Evolutionary conservation across 1,140 invertebrate species (phyloP), one percentile per base, ranked within the genome.

Genomic region (Euura saliciscinereae): DNA sequence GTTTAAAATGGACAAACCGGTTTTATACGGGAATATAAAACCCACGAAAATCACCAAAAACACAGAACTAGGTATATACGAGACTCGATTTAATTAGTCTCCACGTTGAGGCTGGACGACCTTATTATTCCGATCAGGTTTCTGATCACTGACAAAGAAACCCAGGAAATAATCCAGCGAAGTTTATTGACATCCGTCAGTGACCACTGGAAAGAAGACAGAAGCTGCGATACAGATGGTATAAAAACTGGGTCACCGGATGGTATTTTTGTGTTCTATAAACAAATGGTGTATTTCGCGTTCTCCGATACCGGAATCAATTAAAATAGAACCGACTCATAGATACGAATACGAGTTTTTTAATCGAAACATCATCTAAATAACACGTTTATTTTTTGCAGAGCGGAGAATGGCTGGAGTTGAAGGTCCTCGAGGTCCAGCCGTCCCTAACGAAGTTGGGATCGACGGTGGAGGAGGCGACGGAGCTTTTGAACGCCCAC

Each of bases 391-490:
- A 28, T 46, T 73, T 84, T 84, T 90, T 92, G 45, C 88, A 97
- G 95, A 95, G 93, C 82, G 91, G 92, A 80, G 94, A 96, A 83
- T 95, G 93, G 90, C 89, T 96, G 77, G 91, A 95, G 82, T 88
- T 97, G 71, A 94, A 96, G 82, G 93, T 98, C 69, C 89, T 97
- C 75, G 95, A 97, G 83, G 91, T 97, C 82, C 91, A 92, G 67
- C 97, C 97, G 59, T 92, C 93, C 80, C 89, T 98, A 74, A 94
- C 95, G 76, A 91, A 93, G 76, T 90, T 98, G 65, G 96, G 96
- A 74, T 85, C 90, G 73, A 94, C 91, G 71, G 85, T 95, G 46
- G 90, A 92, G 69, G 94, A 97, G 83, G 94, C 96, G 5, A 85
- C 90, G 69, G 90, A 93, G 74, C 87, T 97, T 69, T 91, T 93